Base-by-base conservation (phyloP, 2,113 vertebrate species). In the Hemibagrus wyckioides region DNA sequence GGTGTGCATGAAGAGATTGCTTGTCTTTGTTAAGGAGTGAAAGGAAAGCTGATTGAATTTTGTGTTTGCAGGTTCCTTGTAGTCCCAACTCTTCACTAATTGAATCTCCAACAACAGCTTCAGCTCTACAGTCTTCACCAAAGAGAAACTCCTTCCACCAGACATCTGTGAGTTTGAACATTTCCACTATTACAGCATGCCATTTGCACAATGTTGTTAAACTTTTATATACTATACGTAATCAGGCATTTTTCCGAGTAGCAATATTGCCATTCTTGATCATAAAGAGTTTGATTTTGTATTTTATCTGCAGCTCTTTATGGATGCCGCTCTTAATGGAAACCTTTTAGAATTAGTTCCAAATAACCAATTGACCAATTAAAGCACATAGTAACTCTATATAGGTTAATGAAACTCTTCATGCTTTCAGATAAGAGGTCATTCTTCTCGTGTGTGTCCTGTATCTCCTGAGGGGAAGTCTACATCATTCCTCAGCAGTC, bases 391-490 rank as follows among this genome's bases (percentile, higher is more conserved):
- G 30, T 33, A 56, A 57, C 39, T 52, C 41, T 50, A 50, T 57
- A 48, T 25, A 19, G 48, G 33, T 52, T 69, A 57, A 59, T 75
- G 14, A 79, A 76, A 7, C n/a, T 11, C 81, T 41, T 90, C 33
- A 56, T 88, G 80, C 61, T 85, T 87, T 39, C 89, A 97, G 97
- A 87, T 91, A 80, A 91, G 86, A 6, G 93, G 90, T 39, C 88
- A 91, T 90, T 73, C 91, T 73, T 82, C 59, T 85, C 92, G 88
- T 80, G 56, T 83, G 21, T 93, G 92, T 91, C 91, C 85, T 25
- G 91, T 90, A 4, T 92, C 93, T 88, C 93, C 92, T 65, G 92
- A 90, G 89, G 91, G 87, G 54, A 85, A 52, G 33, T 92, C 89
- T 83, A 82, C 90, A 90, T 88, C 80, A 52, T 90, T 92, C 88